Conservation (phyloP, 2,113 vertebrate species). For the Nannobrachium achirus region DNA sequence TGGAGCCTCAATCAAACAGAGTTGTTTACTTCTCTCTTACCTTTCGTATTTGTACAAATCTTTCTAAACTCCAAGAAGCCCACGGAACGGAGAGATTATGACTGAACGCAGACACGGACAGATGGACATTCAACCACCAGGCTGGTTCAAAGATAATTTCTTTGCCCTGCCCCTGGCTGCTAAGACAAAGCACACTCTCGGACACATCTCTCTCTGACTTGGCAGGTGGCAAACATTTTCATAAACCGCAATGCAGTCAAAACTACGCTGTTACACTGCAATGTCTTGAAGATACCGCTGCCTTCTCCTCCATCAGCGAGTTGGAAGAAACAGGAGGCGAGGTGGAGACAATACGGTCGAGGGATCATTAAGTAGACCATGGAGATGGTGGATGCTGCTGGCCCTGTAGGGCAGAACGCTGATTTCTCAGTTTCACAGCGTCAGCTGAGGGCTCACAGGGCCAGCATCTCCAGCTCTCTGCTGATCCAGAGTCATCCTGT, state of each 20-base stretch:
- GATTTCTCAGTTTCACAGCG: not conserved
- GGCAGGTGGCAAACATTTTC: conserved; percentile 30
- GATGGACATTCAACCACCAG: conserved; percentile 40
- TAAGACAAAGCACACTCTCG: conserved; percentile 46
- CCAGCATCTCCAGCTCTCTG: not conserved
- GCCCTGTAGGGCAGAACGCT: not conserved
- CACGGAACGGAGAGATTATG: conserved; percentile 18
- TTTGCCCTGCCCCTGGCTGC: conserved; percentile 24
- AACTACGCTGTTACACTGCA: not conserved
- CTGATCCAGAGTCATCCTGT: not conserved
- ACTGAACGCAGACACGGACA: conserved; percentile 31
- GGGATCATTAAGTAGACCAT: not conserved
- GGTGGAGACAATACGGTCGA: not conserved
- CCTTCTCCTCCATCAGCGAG: not conserved
- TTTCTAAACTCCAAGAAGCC: not conserved
- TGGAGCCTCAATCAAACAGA: not conserved
- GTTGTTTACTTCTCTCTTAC: not conserved
- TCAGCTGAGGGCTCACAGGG: not conserved
- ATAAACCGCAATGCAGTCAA: conserved; percentile 9
- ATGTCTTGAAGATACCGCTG: not conserved
- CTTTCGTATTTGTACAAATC: not conserved
- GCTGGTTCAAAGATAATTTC: conserved; percentile 44
- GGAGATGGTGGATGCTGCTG: not conserved
- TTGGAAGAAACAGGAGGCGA: not conserved
- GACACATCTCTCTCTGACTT: conserved; percentile 15